Base-by-base conservation (phyloP, 2,888 invertebrate species). In the Amphiduros pacificus region DNA sequence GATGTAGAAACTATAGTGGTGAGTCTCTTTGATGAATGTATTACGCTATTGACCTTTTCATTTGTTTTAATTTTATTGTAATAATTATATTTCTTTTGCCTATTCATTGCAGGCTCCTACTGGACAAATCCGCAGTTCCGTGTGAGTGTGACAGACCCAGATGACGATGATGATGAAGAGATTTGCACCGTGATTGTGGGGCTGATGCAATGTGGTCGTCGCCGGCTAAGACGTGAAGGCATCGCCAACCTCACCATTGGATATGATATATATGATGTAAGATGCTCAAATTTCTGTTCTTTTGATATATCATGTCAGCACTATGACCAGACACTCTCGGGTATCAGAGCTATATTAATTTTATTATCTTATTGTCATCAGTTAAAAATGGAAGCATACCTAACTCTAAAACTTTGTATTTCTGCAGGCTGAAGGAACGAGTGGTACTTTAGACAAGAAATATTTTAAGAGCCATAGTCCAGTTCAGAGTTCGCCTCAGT, bases 131-230 rank as follows among this genome's bases (percentile, higher is more conserved):
- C 81, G 4, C 82, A 82, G 70, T 81, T 74, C 69, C 72, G 73
- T 29, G 75, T 82, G 51, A 72, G 71, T 2, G 65, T 81, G 55
- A 53, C 52, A 9, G 79, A 79, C 64, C 73, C 81, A 27, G 85
- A 86, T 68, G 82, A 85, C 41, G 77, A 79, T 68, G 92, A 93
- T 68, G 88, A 90, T 0, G 92, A 94, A 66, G 91, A 91, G 68
- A 91, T 92, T 77, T 97, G 97, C 85, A 97, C 98, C 0, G 89
- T 94, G 32, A 93, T 99, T 75, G 88, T 95, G 31, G 95, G 93
- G 0, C 86, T 99, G 2, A 94, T 99, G 92, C 98, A 99, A 83
- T 98, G 97, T 83, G 95, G 96, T 85, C 88, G 96, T 48, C 88
- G 98, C 69, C 28, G 55, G n/a, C 60, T 61, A 11, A n/a, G 60